Percentiles rank a stretch among this genome's conserved stretches.
phyloP scores from a whole-genome alignment of 2,113 vertebrate genomes.

The Gallinago media region DNA sequence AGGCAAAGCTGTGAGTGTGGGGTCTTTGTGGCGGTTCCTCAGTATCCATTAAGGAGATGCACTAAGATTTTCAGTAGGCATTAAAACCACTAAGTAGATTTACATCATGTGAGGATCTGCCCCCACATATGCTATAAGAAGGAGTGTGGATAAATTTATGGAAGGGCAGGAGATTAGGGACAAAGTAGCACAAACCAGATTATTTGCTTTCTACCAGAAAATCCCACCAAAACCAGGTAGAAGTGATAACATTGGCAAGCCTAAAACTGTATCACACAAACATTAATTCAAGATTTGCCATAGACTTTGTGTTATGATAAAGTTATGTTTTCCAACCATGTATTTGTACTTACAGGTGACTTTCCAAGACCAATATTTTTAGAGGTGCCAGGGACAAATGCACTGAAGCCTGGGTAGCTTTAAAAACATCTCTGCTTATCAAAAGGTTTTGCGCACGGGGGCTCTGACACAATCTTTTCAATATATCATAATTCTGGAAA shows the following conservation, averaged over 20 bases:
- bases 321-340: neutral
- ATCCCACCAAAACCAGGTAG: neutral
- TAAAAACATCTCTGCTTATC: conserved; percentile 53
- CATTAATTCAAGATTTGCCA: neutral
- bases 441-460: conserved; percentile 23
- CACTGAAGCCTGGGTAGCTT: neutral
- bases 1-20: neutral
- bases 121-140: neutral
- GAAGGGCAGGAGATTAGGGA: neutral
- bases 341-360: neutral
- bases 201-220: neutral
- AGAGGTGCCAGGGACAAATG: conserved; percentile 12
- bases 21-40: neutral
- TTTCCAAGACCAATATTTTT: conserved; percentile 38
- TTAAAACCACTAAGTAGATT: neutral
- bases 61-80: neutral
- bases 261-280: neutral
- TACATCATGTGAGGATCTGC: neutral
- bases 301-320: neutral
- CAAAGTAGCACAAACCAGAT: neutral
- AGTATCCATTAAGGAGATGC: neutral
- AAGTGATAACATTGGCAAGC: neutral
- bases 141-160: neutral
- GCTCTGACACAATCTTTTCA: conserved; percentile 40
- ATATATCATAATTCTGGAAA: conserved; percentile 47